Evolutionary conservation across 2,888 invertebrate genomes (phyloP).

Genomic region (Melanostoma mellinum): DNA sequence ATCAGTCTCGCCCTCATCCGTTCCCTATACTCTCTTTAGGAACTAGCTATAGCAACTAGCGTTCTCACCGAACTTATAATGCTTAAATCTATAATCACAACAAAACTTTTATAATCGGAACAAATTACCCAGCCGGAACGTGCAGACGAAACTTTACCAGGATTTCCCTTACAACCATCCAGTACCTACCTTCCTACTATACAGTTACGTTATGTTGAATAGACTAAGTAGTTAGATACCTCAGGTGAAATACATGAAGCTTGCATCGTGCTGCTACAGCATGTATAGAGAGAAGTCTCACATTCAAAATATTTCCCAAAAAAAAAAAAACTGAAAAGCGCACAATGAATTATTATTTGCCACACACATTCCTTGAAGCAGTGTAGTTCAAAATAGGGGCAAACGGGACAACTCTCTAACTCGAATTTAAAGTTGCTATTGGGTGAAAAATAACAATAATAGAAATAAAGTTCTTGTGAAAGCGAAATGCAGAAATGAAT

Average conservation of each 20-base stretch:
- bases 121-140: slow-evolving; percentile 72
- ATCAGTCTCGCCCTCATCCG: slow-evolving; percentile 10
- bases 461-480: no score
- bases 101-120: slow-evolving; percentile 72
- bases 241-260: slow-evolving; percentile 59
- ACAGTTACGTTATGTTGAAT: slow-evolving; percentile 34
- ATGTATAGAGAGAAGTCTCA: slow-evolving; percentile 43
- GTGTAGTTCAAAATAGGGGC: not conserved
- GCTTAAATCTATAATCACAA: slow-evolving; percentile 71
- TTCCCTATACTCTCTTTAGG: no score
- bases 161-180: slow-evolving; percentile 36
- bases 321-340: slow-evolving; percentile 62
- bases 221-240: slow-evolving; percentile 18
- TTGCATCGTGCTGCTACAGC: slow-evolving; percentile 7
- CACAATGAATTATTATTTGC: slow-evolving; percentile 68
- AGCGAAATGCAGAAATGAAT: no score
- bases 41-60: no score
- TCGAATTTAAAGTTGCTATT: not conserved
- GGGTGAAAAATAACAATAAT: not conserved
- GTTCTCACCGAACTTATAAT: slow-evolving; percentile 1
- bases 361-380: slow-evolving; percentile 29
- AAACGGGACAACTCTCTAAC: not conserved
- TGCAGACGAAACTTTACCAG: slow-evolving; percentile 65
- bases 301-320: slow-evolving; percentile 58
- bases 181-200: slow-evolving; percentile 4